Evolutionary conservation across 2,113 vertebrate genomes (phyloP), one percentile per base, ranked within the genome.

Genomic region (Chloropsis hardwickii): DNA sequence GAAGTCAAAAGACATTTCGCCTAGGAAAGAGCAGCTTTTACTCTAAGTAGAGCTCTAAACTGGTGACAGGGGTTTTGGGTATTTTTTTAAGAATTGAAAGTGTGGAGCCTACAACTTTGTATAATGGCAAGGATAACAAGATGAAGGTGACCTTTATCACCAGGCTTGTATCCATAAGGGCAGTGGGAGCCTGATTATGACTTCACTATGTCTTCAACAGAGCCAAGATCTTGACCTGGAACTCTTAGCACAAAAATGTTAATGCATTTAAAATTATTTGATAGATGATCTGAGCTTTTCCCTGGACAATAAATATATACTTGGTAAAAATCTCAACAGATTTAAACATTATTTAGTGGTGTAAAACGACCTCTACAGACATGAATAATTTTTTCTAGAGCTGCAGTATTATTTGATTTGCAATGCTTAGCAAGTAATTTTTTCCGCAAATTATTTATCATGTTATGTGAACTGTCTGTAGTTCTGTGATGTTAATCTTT

Each of bases 341-440:
- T 83, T 88, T 73, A 65, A 70, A 66, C 14, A 29, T 88, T 80
- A 83, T 88, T 93, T 92, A 77, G 44, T 65, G 40, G 16, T 48
- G 23, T 35, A 66, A 77, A 84, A 40, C 2, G 2, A 44, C 47
- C 54, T 54, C 1, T 0, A 31, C 23, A 84, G 33, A 78, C 5
- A 2, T 3, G 5, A 86, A 25, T 93, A 48, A 51, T 77, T 94
- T 95, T 95, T 95, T 93, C 72, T 65, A 50, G 31, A 67, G 27
- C 51, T 90, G 79, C 48, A 82, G 58, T 54, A 61, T 54, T 64
- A 78, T 81, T 92, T 93, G 67, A 95, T 95, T 95, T 92, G 58
- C 58, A 92, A 50, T 71, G 37, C 44, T 71, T 67, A 76, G 37
- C 67, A 90, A 96, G 77, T 95, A 31, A 11, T 71, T 85, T 77